phyloP scores from a whole-genome alignment of 2,888 invertebrate species.

The Drosophila subquinaria region DNA sequence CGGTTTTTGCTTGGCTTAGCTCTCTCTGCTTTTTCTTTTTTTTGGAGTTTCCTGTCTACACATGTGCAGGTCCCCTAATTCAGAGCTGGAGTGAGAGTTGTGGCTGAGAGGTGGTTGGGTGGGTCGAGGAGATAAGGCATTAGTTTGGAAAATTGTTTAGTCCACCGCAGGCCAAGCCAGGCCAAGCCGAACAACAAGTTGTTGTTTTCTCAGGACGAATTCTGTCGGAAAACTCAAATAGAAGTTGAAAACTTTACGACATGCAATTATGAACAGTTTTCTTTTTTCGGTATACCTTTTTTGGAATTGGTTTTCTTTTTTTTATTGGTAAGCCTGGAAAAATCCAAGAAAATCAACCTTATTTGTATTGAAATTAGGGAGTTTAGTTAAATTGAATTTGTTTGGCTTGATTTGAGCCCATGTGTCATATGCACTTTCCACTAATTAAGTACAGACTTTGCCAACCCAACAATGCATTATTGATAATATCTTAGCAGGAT shows the following conservation, averaged over 20 bases:
- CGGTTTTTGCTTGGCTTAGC: conserved; percentile 57
- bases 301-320: neutral
- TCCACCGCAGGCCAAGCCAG: conserved; percentile 69
- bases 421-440: conserved; percentile 37
- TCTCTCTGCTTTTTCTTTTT: conserved; percentile 25
- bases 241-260: conserved; percentile 56
- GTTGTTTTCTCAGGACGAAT: conserved; percentile 50
- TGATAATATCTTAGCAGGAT: conserved; percentile 50
- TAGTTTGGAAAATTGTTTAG: conserved; percentile 79
- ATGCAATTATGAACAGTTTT: conserved; percentile 68
- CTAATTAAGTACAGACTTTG: conserved; percentile 59
- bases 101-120: neutral
- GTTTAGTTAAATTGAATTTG: conserved; percentile 53
- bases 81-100: neutral
- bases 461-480: conserved; percentile 62
- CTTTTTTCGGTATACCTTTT: conserved; percentile 11
- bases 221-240: conserved; percentile 65
- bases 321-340: neutral
- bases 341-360: conserved; percentile 30
- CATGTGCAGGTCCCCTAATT: conserved; percentile 31
- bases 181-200: conserved; percentile 70
- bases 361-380: conserved; percentile 52
- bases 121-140: conserved; percentile 41
- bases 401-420: conserved; percentile 30
- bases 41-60: conserved; percentile 24